Evolutionary conservation across 2,888 invertebrate genomes (phyloP), one percentile per base, ranked within the genome.

Genomic region (Aspidiotus rigidus): DNA sequence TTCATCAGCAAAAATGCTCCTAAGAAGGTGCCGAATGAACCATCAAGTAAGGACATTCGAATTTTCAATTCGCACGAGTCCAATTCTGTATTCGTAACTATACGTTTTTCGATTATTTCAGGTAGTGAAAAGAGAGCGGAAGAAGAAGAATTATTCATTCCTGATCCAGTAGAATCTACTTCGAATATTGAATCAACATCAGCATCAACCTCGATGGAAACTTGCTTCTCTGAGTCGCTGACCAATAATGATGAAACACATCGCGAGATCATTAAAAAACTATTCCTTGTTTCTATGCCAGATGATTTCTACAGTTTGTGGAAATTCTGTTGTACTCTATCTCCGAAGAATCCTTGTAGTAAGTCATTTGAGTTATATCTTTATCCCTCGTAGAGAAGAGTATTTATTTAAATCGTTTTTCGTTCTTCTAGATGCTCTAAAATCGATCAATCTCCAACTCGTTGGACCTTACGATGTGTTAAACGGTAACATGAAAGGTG

Each of bases 381-480:
- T 5, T 28, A 5, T 28, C 28, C 28, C 28, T 28, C 5, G 28
- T 3, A 28, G 5, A 28, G 28, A 28, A 28, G 28, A 28, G 28
- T 28, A 28, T 69, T 64, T n/a, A 53, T 11, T 41, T 55, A n/a
- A 49, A 62, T 70, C 39, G 60, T 9, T 1, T 44, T 55, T 69
- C 40, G 40, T 71, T 54, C 63, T 75, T 76, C 60, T 81, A 75
- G 83, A 83, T 73, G 84, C 86, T 11, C 80, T 94, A 13, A 81
- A 83, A 64, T 80, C 80, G 72, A 81, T 88, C 40, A 86, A 87
- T 70, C 79, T 94, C 54, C 79, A 83, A 73, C 79, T 94, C 59
- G 90, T 93, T 57, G 96, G 96, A 0, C 91, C 95, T 0, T 97
- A 84, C 80, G 94, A 96, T 78, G 84, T 92, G 64, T 78, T 96